Evolutionary conservation across 2,888 invertebrate genomes (phyloP).

Genomic region (Dilophus febrilis): DNA sequence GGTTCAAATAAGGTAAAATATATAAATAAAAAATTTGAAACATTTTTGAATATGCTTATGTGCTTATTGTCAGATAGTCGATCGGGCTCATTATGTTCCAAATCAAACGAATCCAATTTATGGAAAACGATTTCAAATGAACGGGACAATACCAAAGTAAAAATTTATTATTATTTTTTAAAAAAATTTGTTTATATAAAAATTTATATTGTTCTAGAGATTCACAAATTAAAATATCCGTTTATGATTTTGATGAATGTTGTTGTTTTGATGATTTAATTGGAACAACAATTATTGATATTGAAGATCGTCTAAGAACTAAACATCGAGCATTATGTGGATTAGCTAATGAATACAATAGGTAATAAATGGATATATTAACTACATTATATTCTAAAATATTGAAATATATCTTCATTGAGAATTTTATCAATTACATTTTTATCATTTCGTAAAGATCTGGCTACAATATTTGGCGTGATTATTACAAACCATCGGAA

Average conservation of each 20-base stretch:
- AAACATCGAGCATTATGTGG: constrained; percentile 67
- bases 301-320: constrained; percentile 73
- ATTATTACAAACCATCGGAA: constrained; percentile 48
- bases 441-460: constrained; percentile 19
- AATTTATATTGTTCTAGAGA: constrained; percentile 46
- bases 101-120: constrained; percentile 70
- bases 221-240: constrained; percentile 49
- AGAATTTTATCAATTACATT: constrained; percentile 4
- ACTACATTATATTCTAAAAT: too few relatives aligned
- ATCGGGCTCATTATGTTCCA: constrained; percentile 49
- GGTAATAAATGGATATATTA: too few relatives aligned
- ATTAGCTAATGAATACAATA: constrained; percentile 46
- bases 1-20: constrained; percentile 37
- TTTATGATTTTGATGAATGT: constrained; percentile 57
- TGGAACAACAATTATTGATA: constrained; percentile 67
- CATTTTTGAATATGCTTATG: too few relatives aligned
- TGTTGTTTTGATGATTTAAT: constrained; percentile 55
- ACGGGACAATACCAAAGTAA: constrained; percentile 21
- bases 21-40: too few relatives aligned
- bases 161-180: neutral
- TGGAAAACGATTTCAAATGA: constrained; percentile 43
- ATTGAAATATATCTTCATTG: too few relatives aligned
- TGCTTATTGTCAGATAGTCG: constrained; percentile 31
- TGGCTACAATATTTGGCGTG: constrained; percentile 67
- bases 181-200: neutral